Percentiles rank a stretch among this genome's conserved stretches.
Conservation (phyloP, 2,797 vertebrate genomes). For the Pyrocephalus nanus region DNA sequence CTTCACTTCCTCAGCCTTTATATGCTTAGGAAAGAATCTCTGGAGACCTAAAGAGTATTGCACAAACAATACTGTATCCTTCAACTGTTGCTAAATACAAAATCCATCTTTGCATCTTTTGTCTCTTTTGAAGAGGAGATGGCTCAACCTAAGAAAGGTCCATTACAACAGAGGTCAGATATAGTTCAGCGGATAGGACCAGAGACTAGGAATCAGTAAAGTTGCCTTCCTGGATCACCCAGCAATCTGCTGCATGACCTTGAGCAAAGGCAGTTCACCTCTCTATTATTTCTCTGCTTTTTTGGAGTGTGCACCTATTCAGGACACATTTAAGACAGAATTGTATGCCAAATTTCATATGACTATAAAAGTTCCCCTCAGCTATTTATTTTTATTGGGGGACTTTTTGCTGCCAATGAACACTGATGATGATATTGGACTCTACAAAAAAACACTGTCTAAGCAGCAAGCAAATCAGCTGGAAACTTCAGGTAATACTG, state of each 20-base stretch:
- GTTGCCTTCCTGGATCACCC: not conserved
- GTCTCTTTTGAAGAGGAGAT: not conserved
- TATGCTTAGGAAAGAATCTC: constrained; percentile 28
- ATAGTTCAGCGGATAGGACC: not conserved
- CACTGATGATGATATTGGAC: not conserved
- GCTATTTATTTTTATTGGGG: not conserved
- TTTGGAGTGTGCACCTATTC: not conserved
- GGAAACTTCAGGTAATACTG: constrained; percentile 8
- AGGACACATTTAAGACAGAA: not conserved
- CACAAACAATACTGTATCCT: constrained; percentile 27
- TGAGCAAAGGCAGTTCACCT: not conserved
- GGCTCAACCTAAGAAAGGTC: not conserved
- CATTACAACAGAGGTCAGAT: not conserved
- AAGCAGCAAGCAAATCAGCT: not conserved
- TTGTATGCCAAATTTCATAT: not conserved
- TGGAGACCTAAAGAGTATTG: constrained; percentile 1
- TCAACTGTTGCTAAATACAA: constrained; percentile 29
- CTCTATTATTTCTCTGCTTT: not conserved
- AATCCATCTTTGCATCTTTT: constrained; percentile 3
- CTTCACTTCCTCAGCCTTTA: constrained; percentile 43
- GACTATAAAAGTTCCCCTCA: not conserved
- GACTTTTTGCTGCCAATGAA: not conserved
- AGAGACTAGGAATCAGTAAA: not conserved
- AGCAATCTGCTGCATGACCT: not conserved
- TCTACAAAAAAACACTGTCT: not conserved